Percentiles rank a stretch among this genome's conserved stretches.
These are phyloP conservation scores for Campylomormyrus tamandua DNA, from an alignment of 2,113 vertebrate genomes.

Conservation along the genomic window DNA sequence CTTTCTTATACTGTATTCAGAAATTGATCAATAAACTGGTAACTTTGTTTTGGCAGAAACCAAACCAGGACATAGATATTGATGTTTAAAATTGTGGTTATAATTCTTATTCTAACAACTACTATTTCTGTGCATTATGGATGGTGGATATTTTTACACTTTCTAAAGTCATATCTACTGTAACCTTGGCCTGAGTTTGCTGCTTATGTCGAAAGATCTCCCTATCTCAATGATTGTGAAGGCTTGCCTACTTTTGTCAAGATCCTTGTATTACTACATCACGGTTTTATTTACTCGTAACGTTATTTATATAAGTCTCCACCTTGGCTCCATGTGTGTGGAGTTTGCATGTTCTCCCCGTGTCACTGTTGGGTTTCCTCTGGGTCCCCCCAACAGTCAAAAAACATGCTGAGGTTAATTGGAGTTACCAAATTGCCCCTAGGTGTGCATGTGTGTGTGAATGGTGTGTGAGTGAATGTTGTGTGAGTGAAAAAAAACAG, in stretches of 20 bases:
- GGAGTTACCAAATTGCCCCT: neutral
- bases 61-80: neutral
- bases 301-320: too few relatives aligned
- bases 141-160: neutral
- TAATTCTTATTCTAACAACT: neutral
- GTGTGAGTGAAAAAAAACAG: too few relatives aligned
- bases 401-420: neutral
- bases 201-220: neutral
- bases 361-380: neutral
- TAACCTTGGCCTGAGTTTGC: neutral
- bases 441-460: neutral
- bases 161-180: neutral
- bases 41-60: too few relatives aligned
- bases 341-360: neutral
- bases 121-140: neutral
- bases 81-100: neutral
- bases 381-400: neutral
- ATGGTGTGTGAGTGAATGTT: too few relatives aligned
- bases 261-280: neutral
- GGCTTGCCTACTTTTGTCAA: neutral
- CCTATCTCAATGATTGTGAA: neutral
- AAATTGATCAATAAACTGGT: too few relatives aligned
- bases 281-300: neutral
- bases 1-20: too few relatives aligned
- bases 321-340: neutral